Evolutionary conservation across 2,113 vertebrate species (phyloP), one percentile per base, ranked within the genome.

Genomic region (Syngnathus scovelli): DNA sequence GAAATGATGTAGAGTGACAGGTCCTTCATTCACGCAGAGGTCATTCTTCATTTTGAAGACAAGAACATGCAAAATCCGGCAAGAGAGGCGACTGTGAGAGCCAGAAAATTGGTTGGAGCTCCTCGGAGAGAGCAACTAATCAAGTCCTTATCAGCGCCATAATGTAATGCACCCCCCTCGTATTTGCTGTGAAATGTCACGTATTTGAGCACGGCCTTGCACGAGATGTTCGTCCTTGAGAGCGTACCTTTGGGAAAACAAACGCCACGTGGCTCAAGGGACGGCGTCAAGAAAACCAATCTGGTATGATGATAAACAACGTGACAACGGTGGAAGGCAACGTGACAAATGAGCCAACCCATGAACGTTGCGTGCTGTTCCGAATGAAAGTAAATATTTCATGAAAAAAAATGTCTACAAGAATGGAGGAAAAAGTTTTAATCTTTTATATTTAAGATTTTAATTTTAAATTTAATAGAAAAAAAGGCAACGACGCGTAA

Each of bases 1-100:
- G 78, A 71, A 78, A 60, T 70, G 68, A 86, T 81, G 64, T 56
- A 78, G 48, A 74, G 51, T 27, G 79, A 72, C 66, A 77, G 74
- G 1, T 10, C 58, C 39, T 73, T 79, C 68, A 65, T 73, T 78
- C 69, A 60, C 55, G 2, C 9, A 13, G 27, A 33, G 55, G 27
- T 56, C 55, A 16, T 7, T 36, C 27, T 56, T 27, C 55, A 56
- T 33, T 56, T 56, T 56, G 27, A 56, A 36, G 27, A 16, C 55
- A 56, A 15, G 13, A 56, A 36, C 27, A 36, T 36, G 27, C 16
- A 6, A 33, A 36, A 56, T 56, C 55, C 55, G 1, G n/a, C 7
- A 23, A 23, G n/a, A 16, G 38, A 44, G 2, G 2, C 19, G 7
- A 23, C n/a, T 6, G 39, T 19, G 8, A 15, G n/a, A 8, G 39